Conservation (phyloP, 37 sponge, comb jelly and placozoan species). For the Aphrocallistes beatrix region DNA sequence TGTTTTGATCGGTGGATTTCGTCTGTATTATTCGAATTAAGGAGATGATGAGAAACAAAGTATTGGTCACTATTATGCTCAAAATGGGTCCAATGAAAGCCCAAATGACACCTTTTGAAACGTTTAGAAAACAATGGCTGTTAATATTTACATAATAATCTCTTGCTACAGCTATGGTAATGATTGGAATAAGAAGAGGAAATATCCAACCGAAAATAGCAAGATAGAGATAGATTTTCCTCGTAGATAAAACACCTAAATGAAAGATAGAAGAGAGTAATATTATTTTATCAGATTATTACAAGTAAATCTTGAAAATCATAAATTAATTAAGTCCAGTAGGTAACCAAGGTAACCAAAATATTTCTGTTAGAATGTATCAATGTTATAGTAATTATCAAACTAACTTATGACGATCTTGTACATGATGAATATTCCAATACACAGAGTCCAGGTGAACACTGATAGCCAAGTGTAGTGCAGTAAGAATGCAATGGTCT, state of each 20-base stretch:
- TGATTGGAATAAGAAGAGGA: not conserved
- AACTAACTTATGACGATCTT: not conserved
- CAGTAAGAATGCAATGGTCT: not conserved
- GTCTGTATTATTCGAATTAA: not conserved
- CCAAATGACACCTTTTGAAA: not conserved
- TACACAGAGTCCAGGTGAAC: not conserved
- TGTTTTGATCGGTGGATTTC: not conserved
- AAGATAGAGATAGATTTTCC: not conserved
- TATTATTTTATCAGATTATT: too few relatives aligned
- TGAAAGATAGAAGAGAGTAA: too few relatives aligned
- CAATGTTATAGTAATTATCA: too few relatives aligned
- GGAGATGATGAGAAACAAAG: not conserved
- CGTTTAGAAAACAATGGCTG: not conserved
- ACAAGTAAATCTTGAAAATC: too few relatives aligned
- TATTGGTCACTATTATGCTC: not conserved
- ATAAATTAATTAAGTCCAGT: too few relatives aligned
- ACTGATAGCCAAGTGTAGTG: conserved; percentile 4
- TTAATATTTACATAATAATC: not conserved
- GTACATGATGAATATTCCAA: not conserved
- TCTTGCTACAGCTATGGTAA: not conserved
- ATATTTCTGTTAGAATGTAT: too few relatives aligned
- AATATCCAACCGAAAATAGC: not conserved
- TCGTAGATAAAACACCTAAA: not conserved
- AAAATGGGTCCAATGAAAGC: not conserved
- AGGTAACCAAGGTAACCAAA: too few relatives aligned